A percentile compares a stretch with the other conserved stretches of the same genome.
phyloP scores from a whole-genome alignment of 2,113 vertebrate genomes.

The Diadophis punctatus region DNA sequence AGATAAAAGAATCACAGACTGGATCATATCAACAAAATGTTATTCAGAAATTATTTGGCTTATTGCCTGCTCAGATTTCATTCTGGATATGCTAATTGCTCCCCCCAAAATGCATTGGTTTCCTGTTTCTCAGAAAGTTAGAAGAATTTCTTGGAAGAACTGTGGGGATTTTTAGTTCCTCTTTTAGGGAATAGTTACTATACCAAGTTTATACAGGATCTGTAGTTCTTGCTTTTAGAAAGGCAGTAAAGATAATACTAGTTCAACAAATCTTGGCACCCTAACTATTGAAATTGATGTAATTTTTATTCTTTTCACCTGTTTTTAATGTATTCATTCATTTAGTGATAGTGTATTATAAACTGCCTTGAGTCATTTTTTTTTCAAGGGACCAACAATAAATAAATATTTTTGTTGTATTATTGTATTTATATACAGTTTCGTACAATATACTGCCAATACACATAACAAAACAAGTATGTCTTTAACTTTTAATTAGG shows the following conservation, averaged over 20 bases:
- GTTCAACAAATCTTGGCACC: neutral
- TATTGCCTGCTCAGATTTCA: neutral
- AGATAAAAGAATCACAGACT: neutral
- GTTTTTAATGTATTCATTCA: neutral
- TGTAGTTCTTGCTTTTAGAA: neutral
- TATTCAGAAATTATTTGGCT: neutral
- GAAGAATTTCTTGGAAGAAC: neutral
- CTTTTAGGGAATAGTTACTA: neutral
- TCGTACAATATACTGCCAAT: neutral
- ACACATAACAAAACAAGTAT: neutral
- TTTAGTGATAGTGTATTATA: neutral
- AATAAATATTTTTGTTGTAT: neutral
- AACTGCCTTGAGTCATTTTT: neutral
- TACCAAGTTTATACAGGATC: neutral
- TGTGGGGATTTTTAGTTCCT: neutral
- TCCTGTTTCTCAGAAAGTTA: neutral
- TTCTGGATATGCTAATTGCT: neutral
- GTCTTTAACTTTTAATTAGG: neutral
- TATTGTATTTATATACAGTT: neutral
- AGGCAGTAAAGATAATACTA: neutral
- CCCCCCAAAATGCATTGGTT: neutral
- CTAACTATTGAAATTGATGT: neutral
- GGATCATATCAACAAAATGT: neutral
- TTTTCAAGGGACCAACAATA: neutral
- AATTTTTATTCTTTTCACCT: neutral